Percentiles rank a stretch among this genome's conserved stretches.
These are phyloP conservation scores for Thamnophis sirtalis DNA, from an alignment of 2,113 vertebrate genomes.

Conservation along the genomic window DNA sequence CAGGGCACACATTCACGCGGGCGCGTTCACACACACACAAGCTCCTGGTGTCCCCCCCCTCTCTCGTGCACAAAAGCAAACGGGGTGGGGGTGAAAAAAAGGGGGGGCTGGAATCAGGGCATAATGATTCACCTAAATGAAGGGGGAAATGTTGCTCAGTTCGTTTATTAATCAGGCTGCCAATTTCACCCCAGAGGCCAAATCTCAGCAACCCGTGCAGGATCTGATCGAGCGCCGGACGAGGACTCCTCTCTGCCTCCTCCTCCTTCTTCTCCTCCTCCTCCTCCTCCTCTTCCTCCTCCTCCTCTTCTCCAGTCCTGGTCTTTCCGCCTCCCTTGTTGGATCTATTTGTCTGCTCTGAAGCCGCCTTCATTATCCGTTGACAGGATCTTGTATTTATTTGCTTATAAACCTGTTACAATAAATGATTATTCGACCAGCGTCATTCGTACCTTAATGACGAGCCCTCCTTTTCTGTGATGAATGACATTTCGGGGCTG, in stretches of 20 bases:
- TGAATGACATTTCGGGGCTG: conserved; percentile 93
- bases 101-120: conserved; percentile 81
- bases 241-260: conserved; percentile 55
- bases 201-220: conserved; percentile 91
- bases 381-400: conserved; percentile 99
- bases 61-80: not conserved
- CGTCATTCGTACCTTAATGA: conserved; percentile 98
- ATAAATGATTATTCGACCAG: conserved; percentile 99
- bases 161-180: conserved; percentile 99
- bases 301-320: conserved; percentile 83
- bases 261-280: not conserved
- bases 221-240: conserved; percentile 88
- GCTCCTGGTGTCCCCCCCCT: not conserved
- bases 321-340: conserved; percentile 87
- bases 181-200: conserved; percentile 99
- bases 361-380: conserved; percentile 97
- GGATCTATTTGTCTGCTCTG: conserved; percentile 97
- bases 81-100: too few relatives aligned
- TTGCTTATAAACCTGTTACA: conserved; percentile 99
- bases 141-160: conserved; percentile 97
- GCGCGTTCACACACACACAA: conserved; percentile 48
- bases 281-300: not conserved
- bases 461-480: conserved; percentile 88
- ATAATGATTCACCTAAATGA: conserved; percentile 99
- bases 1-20: conserved; percentile 57